phyloP scores from a whole-genome alignment of 2,797 vertebrate genomes.

The Hipposideros larvatus region DNA sequence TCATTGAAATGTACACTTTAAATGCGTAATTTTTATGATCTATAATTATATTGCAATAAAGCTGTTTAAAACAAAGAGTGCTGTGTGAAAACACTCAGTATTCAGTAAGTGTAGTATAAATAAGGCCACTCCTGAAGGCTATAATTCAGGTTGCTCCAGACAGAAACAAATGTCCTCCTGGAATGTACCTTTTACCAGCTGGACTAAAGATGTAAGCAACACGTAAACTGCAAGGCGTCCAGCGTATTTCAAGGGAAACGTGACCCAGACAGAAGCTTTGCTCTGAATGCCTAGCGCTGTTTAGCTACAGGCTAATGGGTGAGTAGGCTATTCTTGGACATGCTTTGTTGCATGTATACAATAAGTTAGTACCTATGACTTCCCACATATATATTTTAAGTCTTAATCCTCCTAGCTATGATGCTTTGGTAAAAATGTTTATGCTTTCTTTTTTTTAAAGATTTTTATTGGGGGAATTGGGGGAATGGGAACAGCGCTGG shows the following conservation, averaged over 20 bases:
- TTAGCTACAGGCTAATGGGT: neutral
- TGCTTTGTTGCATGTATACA: neutral
- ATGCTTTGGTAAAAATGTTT: neutral
- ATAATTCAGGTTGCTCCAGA: neutral
- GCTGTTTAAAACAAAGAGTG: neutral
- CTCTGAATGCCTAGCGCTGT: neutral
- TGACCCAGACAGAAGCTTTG: neutral
- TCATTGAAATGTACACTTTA: neutral
- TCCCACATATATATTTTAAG: neutral
- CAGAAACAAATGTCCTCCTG: neutral
- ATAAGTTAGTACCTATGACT: neutral
- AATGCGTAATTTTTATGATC: constrained; percentile 1
- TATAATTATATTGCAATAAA: neutral
- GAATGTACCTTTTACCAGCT: neutral
- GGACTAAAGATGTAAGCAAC: neutral
- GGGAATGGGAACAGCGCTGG: too few relatives aligned
- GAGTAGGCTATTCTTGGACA: neutral
- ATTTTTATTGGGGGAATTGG: too few relatives aligned
- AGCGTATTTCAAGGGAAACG: neutral
- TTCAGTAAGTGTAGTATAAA: neutral
- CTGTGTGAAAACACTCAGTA: neutral
- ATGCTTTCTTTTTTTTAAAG: neutral
- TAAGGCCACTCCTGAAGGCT: neutral
- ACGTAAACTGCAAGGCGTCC: neutral
- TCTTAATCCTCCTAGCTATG: neutral